These are phyloP conservation scores for Lucilia cuprina DNA, from an alignment of 1,140 invertebrate genomes.

Conservation along the genomic window DNA sequence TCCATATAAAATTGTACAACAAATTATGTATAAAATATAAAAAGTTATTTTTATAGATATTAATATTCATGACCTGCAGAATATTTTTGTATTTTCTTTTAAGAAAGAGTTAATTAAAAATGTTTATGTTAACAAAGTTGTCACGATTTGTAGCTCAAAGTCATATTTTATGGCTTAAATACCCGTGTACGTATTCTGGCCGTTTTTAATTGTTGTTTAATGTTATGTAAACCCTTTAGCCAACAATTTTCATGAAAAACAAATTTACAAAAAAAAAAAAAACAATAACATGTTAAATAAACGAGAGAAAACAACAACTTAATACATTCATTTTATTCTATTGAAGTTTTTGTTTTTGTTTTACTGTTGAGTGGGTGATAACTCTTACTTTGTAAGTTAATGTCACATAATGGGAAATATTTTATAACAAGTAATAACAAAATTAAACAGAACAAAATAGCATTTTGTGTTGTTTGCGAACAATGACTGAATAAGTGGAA, in stretches of 20 bases:
- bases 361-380: background rate
- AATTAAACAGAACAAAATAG: background rate
- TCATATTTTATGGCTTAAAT: background rate
- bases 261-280: background rate
- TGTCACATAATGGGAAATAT: background rate
- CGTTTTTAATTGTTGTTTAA: constrained; percentile 2
- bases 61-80: too few species aligned
- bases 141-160: background rate
- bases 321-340: background rate
- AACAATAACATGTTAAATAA: background rate
- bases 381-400: background rate
- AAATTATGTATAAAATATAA: too few species aligned
- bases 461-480: too few species aligned
- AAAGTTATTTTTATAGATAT: too few species aligned
- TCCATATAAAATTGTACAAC: too few species aligned
- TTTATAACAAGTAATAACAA: background rate
- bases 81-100: background rate
- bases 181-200: background rate
- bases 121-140: background rate
- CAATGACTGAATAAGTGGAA: too few species aligned
- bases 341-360: background rate
- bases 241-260: background rate
- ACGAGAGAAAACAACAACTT: background rate
- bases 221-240: background rate
- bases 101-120: background rate